Evolutionary conservation across 2,888 invertebrate genomes (phyloP).

Genomic region (Aspidapion aeneum): DNA sequence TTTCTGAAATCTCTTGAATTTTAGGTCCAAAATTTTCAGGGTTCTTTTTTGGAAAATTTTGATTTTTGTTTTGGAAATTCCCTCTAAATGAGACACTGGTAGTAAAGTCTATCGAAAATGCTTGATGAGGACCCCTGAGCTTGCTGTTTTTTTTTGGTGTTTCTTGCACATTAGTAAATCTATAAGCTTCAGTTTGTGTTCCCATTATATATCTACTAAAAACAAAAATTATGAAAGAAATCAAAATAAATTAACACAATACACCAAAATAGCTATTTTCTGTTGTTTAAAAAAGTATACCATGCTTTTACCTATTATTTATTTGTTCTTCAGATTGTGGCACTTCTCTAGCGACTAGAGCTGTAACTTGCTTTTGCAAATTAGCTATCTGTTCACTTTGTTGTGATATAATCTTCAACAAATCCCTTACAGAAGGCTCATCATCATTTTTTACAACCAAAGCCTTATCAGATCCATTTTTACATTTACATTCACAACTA

Average conservation of each 20-base stretch:
- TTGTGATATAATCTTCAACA: constrained; percentile 60
- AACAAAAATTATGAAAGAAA: too few relatives aligned
- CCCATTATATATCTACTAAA: constrained; percentile 27
- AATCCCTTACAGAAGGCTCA: constrained; percentile 56
- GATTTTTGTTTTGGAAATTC: constrained; percentile 23
- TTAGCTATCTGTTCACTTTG: constrained; percentile 61
- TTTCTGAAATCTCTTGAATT: constrained; percentile 41
- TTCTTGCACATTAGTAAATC: constrained; percentile 15
- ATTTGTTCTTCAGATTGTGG: too few relatives aligned
- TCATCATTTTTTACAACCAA: constrained; percentile 34
- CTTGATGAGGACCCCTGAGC: constrained; percentile 44
- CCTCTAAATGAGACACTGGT: constrained; percentile 56
- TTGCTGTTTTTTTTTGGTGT: constrained; percentile 39
- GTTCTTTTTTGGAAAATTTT: constrained; percentile 7
- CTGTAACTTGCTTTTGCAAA: constrained; percentile 58
- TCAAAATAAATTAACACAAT: too few relatives aligned
- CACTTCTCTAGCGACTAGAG: constrained; percentile 26
- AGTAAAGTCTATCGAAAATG: constrained; percentile 68
- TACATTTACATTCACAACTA: not conserved
- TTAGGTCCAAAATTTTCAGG: constrained; percentile 29
- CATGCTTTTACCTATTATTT: too few relatives aligned
- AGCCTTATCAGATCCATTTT: constrained; percentile 2
- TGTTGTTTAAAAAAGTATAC: too few relatives aligned
- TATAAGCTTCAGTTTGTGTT: constrained; percentile 29
- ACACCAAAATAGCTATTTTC: too few relatives aligned